Conservation (phyloP, 2,113 vertebrate genomes). For the Leptosomus discolor region DNA sequence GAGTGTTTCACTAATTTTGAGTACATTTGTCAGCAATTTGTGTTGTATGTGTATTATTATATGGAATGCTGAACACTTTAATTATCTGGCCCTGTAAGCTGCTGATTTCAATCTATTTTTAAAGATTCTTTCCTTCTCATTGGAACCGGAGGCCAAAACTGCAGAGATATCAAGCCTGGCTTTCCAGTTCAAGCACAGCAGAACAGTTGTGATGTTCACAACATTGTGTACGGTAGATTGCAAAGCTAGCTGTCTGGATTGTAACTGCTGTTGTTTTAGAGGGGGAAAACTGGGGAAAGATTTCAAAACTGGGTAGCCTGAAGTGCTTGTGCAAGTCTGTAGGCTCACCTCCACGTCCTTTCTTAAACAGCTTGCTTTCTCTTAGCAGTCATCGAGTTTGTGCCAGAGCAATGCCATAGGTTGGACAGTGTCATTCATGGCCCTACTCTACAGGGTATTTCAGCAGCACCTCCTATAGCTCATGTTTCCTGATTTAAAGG, state of each 20-base stretch:
- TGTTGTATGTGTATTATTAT: not conserved
- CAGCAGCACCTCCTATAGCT: not conserved
- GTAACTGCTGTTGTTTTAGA: not conserved
- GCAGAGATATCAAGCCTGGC: not conserved
- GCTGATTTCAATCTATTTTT: not conserved
- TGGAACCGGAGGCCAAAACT: not conserved
- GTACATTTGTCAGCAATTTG: not conserved
- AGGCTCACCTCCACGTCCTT: rapidly evolving
- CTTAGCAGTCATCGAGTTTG: not conserved
- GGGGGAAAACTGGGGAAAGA: not conserved
- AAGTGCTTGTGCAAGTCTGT: rapidly evolving
- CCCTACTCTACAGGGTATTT: not conserved
- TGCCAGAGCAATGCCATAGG: not conserved
- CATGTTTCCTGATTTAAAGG: not conserved
- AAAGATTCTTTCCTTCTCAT: not conserved
- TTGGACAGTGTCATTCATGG: not conserved
- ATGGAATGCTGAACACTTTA: not conserved
- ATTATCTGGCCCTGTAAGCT: not conserved
- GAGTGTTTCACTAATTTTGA: not conserved
- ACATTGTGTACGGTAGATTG: rapidly evolving
- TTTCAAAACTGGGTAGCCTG: not conserved
- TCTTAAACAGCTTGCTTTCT: not conserved
- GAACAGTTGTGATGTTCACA: not conserved
- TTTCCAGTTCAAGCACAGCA: not conserved
- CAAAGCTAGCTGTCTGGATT: not conserved